phyloP scores from a whole-genome alignment of 2,113 vertebrate species.

The human region DNA sequence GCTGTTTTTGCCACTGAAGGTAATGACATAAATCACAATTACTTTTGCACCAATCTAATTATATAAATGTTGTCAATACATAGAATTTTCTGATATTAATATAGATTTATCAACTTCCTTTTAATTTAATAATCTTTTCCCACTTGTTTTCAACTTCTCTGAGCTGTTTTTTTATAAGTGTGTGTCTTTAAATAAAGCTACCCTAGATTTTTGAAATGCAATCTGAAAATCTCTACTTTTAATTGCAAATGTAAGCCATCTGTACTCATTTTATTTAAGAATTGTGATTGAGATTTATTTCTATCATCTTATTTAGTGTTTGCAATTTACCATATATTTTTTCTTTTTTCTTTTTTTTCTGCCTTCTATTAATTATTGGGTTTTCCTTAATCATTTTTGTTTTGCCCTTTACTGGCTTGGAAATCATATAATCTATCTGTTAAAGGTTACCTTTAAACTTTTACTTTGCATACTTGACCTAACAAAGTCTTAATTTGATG shows the following conservation, averaged over 20 bases:
- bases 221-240: not conserved
- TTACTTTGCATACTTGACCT: not conserved
- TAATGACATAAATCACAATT: too few relatives aligned
- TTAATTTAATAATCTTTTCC: not conserved
- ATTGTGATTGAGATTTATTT: not conserved
- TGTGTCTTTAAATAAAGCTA: constrained; percentile 25
- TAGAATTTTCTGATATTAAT: not conserved
- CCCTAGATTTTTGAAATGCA: constrained; percentile 17
- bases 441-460: not conserved
- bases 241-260: constrained; percentile 25
- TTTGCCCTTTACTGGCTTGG: not conserved
- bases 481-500: not conserved
- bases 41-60: too few relatives aligned
- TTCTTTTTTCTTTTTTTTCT: not conserved
- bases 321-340: not conserved
- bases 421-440: not conserved
- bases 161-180: not conserved
- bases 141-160: not conserved
- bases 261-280: constrained; percentile 32
- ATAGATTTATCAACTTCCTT: not conserved
- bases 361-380: not conserved
- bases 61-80: not conserved
- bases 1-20: too few relatives aligned
- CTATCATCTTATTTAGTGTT: not conserved
- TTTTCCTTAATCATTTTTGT: not conserved